A percentile compares a stretch with the other conserved stretches of the same genome.
These are phyloP conservation scores for Odontomachus brunneus DNA, from an alignment of 1,140 invertebrate genomes.

Conservation along the genomic window DNA sequence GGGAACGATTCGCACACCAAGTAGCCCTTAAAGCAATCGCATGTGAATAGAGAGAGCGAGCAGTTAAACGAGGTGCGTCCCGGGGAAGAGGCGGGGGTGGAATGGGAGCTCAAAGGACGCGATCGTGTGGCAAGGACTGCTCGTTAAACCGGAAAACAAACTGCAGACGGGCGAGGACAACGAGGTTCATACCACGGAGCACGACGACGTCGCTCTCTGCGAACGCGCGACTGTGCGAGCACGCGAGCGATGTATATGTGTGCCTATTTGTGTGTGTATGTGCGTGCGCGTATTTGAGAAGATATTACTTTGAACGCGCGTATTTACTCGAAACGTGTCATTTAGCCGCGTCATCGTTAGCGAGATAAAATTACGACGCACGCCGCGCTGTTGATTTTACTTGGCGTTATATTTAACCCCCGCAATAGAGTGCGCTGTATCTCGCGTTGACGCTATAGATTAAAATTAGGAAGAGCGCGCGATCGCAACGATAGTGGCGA, in stretches of 20 bases:
- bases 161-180: slow-evolving; percentile 49
- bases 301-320: slow-evolving; percentile 25
- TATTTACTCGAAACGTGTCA: slow-evolving; percentile 48
- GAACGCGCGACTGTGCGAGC: too few species aligned
- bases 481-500: not conserved
- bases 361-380: slow-evolving; percentile 44
- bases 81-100: not conserved
- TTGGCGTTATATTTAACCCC: slow-evolving; percentile 27
- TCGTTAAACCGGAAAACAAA: slow-evolving; percentile 74
- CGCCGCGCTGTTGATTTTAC: slow-evolving; percentile 27
- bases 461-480: not conserved
- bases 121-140: slow-evolving; percentile 68
- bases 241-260: slow-evolving; percentile 13
- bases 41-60: slow-evolving; percentile 32
- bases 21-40: slow-evolving; percentile 63
- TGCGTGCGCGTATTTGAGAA: not conserved
- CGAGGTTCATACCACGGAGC: slow-evolving; percentile 2
- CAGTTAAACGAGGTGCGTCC: slow-evolving; percentile 2
- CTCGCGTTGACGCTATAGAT: slow-evolving; percentile 8
- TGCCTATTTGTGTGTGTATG: not conserved
- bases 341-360: slow-evolving; percentile 41
- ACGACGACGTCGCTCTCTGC: slow-evolving; percentile 24
- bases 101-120: slow-evolving; percentile 59
- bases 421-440: not conserved
- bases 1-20: not conserved